A percentile compares a stretch with the other conserved stretches of the same genome.
These are phyloP conservation scores for Sylvilagus bachmani DNA, from an alignment of 2,113 vertebrate species.

Conservation along the genomic window DNA sequence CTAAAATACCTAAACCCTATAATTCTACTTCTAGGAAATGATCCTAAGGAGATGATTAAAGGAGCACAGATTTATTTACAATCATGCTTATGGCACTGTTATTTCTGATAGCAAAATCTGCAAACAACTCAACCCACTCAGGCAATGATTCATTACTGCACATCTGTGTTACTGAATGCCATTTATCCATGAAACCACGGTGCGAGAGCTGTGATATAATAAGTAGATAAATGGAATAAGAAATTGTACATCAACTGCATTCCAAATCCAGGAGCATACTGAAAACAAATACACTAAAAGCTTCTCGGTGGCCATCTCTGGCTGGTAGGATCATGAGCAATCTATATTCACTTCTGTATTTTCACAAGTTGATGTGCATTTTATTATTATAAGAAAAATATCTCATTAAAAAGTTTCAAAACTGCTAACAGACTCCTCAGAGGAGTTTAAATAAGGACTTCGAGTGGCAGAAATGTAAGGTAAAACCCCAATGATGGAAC, in stretches of 20 bases:
- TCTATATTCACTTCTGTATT: constrained; percentile 27
- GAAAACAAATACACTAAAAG: background rate
- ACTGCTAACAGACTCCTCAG: constrained; percentile 10
- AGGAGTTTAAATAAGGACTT: constrained; percentile 52
- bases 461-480: constrained; percentile 34
- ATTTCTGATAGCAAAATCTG: constrained; percentile 34
- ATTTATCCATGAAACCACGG: constrained; percentile 1
- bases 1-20: background rate
- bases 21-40: constrained; percentile 35
- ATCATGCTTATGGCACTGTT: background rate
- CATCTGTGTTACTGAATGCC: background rate
- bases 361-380: background rate
- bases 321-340: background rate
- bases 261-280: background rate
- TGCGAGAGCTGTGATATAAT: background rate
- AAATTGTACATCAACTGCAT: background rate
- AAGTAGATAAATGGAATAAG: constrained; percentile 35
- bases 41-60: constrained; percentile 39
- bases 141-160: background rate
- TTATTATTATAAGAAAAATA: constrained; percentile 55
- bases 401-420: constrained; percentile 55
- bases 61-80: background rate
- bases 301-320: background rate
- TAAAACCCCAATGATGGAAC: background rate
- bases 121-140: constrained; percentile 25